Conservation (phyloP, 2,888 invertebrate genomes). For the Tillus elongatus region DNA sequence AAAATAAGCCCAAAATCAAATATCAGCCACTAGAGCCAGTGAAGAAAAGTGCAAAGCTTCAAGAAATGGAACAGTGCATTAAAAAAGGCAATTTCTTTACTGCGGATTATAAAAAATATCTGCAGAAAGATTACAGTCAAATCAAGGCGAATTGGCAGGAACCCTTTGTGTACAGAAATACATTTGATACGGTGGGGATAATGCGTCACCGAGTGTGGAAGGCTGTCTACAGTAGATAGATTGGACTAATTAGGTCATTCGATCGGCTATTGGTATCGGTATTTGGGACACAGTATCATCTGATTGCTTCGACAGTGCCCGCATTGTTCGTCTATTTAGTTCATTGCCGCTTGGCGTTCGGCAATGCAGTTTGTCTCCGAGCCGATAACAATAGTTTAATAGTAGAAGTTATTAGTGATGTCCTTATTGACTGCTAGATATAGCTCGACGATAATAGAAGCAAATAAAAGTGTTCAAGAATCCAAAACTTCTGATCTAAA, state of each 20-base stretch:
- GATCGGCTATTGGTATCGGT: constrained; percentile 29
- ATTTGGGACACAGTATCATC: constrained; percentile 26
- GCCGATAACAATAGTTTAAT: constrained; percentile 13
- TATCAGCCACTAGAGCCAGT: constrained; percentile 38
- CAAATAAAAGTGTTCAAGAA: too few species aligned
- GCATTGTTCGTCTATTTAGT: constrained; percentile 29
- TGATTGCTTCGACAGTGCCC: constrained; percentile 23
- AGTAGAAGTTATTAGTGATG: constrained; percentile 16
- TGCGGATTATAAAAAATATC: constrained; percentile 36
- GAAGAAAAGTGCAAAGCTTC: constrained; percentile 37
- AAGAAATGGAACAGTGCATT: constrained; percentile 36
- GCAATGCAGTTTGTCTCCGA: constrained; percentile 9
- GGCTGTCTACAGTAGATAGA: too few species aligned
- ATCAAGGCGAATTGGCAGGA: constrained; percentile 31
- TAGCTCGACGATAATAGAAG: constrained; percentile 20
- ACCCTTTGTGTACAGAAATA: constrained; percentile 34
- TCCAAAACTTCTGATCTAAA: too few species aligned
- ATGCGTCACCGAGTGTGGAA: constrained; percentile 39
- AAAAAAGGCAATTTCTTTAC: constrained; percentile 38
- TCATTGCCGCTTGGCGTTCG: constrained; percentile 27
- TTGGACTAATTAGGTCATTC: constrained; percentile 26
- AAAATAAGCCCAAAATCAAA: constrained; percentile 28
- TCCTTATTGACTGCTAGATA: background rate
- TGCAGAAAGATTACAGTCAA: constrained; percentile 26
- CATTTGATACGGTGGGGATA: constrained; percentile 40